Percentiles rank a stretch among this genome's conserved stretches.
Evolutionary conservation across 2,797 vertebrate genomes (phyloP).

Genomic region (Cottoperca gobio): DNA sequence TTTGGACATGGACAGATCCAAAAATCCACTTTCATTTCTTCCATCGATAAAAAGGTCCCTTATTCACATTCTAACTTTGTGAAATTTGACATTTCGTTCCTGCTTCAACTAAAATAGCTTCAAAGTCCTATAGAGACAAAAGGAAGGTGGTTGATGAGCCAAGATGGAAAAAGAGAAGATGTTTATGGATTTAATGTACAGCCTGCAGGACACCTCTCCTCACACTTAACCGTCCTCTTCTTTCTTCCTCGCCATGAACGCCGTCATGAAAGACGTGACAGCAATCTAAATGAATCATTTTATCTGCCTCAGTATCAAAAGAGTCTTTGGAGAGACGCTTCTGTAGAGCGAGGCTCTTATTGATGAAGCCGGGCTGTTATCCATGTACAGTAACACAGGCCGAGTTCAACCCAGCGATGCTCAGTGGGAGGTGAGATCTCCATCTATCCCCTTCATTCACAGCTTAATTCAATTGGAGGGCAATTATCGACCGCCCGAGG

Average conservation of each 20-base stretch:
- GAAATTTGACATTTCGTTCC: too few species aligned
- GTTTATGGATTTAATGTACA: constrained; percentile 41
- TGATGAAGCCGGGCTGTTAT: constrained; percentile 63
- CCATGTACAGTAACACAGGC: constrained; percentile 63
- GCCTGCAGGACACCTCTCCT: constrained; percentile 32
- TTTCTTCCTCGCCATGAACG: constrained; percentile 26
- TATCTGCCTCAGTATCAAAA: constrained; percentile 53
- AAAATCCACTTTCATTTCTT: neutral
- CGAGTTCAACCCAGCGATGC: constrained; percentile 43
- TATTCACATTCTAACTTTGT: neutral
- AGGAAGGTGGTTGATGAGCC: constrained; percentile 11
- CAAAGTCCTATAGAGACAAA: neutral
- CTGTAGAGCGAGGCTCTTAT: constrained; percentile 51
- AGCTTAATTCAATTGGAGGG: constrained; percentile 82
- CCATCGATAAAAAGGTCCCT: neutral
- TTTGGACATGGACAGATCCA: neutral
- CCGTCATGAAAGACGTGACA: constrained; percentile 33
- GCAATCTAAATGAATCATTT: constrained; percentile 45
- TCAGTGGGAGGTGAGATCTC: constrained; percentile 71
- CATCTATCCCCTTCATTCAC: constrained; percentile 74
- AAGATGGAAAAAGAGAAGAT: constrained; percentile 12
- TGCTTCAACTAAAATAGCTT: neutral
- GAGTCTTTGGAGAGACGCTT: constrained; percentile 48
- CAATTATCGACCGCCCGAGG: constrained; percentile 79
- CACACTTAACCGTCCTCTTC: constrained; percentile 14